Evolutionary conservation across 1,140 invertebrate species (phyloP).

Genomic region (Heliconius himera): DNA sequence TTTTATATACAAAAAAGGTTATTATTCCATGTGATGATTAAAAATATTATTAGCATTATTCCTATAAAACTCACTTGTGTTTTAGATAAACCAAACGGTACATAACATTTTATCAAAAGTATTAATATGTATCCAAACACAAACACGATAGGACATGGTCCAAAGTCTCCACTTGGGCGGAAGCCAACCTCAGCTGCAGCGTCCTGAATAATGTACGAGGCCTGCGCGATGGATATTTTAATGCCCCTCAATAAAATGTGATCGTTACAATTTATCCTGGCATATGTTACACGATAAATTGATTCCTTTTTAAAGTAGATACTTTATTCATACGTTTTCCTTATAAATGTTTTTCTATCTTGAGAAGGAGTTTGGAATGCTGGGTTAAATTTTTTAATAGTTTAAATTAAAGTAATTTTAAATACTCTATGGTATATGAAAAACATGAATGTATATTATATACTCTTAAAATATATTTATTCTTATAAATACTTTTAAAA

Average conservation of each 20-base stretch:
- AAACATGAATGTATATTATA: too few relatives aligned
- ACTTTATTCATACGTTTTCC: not conserved
- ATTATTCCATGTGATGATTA: too few relatives aligned
- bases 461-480: too few relatives aligned
- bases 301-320: slow-evolving; percentile 10
- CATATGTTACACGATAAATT: slow-evolving; percentile 21
- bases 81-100: not conserved
- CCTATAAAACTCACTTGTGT: too few relatives aligned
- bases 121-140: slow-evolving; percentile 9
- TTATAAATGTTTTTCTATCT: not conserved
- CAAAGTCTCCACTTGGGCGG: slow-evolving; percentile 38
- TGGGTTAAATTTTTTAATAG: too few relatives aligned
- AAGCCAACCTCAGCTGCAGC: slow-evolving; percentile 39
- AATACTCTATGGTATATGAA: too few relatives aligned
- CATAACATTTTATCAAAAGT: slow-evolving; percentile 15
- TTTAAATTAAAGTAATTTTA: too few relatives aligned
- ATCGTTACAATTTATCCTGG: slow-evolving; percentile 39
- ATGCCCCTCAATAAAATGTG: slow-evolving; percentile 40
- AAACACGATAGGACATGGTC: slow-evolving; percentile 32
- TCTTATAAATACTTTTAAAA: too few relatives aligned
- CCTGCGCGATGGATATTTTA: slow-evolving; percentile 40
- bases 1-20: too few relatives aligned
- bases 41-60: too few relatives aligned
- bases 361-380: not conserved
- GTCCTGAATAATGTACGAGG: slow-evolving; percentile 41